Conservation (phyloP, 1,140 invertebrate genomes). For the Rhopalosiphum padi region DNA sequence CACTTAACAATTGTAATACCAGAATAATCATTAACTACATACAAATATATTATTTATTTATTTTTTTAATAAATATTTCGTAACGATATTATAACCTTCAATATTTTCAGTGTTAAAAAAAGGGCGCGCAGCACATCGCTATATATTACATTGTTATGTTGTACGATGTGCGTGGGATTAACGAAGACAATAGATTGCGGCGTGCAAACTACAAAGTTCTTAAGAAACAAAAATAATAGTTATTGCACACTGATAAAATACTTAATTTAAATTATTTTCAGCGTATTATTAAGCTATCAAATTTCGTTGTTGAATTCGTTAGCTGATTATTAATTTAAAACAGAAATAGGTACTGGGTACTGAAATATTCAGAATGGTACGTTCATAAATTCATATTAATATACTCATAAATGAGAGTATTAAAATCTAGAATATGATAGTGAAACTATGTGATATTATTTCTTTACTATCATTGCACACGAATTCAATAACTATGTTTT, state of each 20-base stretch:
- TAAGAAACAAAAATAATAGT: constrained; percentile 9
- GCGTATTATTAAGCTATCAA: background rate
- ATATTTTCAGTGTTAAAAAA: constrained; percentile 6
- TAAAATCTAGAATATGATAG: too few species aligned
- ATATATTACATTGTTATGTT: background rate
- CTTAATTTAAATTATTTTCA: background rate
- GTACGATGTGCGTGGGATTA: constrained; percentile 17
- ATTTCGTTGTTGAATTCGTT: background rate
- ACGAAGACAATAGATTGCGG: background rate
- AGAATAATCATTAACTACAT: background rate
- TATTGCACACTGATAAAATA: background rate
- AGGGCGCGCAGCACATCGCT: background rate
- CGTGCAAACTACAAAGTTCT: background rate
- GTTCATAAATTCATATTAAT: too few species aligned
- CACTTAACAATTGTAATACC: too few species aligned
- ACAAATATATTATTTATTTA: background rate
- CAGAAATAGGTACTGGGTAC: too few species aligned
- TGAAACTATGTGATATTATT: too few species aligned
- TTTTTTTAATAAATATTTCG: background rate
- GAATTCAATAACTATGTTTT: too few species aligned
- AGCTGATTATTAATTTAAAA: background rate
- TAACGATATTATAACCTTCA: background rate
- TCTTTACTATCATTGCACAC: too few species aligned
- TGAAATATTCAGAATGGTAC: too few species aligned
- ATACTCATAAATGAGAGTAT: too few species aligned